Evolutionary conservation across 2,113 vertebrate species (phyloP), one percentile per base, ranked within the genome.

Genomic region (Oceanites oceanicus): DNA sequence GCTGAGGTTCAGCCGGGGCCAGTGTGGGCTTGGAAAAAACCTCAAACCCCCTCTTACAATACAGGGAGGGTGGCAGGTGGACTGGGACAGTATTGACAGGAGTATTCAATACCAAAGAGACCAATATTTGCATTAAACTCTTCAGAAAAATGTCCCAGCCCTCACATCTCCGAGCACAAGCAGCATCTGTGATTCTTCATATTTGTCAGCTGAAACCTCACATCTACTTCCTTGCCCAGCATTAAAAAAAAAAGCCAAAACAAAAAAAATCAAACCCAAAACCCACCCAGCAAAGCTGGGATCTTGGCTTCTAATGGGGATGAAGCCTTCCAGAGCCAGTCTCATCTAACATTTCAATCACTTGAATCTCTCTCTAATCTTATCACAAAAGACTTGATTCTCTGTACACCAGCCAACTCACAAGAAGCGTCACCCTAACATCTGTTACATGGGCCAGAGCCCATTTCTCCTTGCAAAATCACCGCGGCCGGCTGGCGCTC

Each of bases 301-400:
- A 94, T 94, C 89, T 91, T 86, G 78, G 93, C 90, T 95, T 78
- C 91, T 92, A 90, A 76, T 21, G 59, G 86, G 80, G 90, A 93
- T 88, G 92, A 95, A 91, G 80, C 52, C 86, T 72, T 90, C 75
- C 9, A 8, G 47, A 91, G 84, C 68, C 72, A 11, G 86, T 88
- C 94, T 96, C 94, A 94, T 94, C 93, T 82, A 83, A 77, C 94
- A 21, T 93, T 96, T 95, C 97, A 96, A 96, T 97, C 96, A 78
- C 89, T 89, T 21, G 72, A 95, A 75, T 71, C 92, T 94, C 94
- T 38, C 38, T 97, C 94, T 97, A 92, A 97, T 97, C 96, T 97
- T 87, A 94, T 85, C 91, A 92, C 93, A 91, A 84, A 96, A 92
- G 88, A 94, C 82, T 94, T 36, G 90, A 71, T 86, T 89, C 93